A percentile compares a stretch with the other conserved stretches of the same genome.
Conservation (phyloP, 1,140 invertebrate genomes). For the Chlorops oryzae region DNA sequence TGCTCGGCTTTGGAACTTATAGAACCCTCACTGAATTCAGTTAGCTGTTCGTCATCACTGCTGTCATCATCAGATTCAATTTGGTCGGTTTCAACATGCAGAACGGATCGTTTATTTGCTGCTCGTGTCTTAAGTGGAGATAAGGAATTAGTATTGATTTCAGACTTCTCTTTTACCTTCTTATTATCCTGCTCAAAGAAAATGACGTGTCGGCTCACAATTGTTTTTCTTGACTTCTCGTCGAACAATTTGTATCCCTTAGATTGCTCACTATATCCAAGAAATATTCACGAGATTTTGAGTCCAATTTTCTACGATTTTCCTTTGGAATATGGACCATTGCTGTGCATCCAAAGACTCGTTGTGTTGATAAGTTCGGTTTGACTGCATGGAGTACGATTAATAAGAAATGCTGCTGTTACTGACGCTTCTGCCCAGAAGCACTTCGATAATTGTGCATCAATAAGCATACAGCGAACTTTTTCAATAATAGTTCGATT, state of each 20-base stretch:
- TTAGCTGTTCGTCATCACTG: background rate
- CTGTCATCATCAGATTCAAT: background rate
- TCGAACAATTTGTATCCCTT: conserved; percentile 46
- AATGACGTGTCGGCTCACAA: conserved; percentile 29
- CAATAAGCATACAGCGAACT: conserved; percentile 34
- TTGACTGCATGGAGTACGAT: conserved; percentile 32
- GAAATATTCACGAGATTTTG: conserved; percentile 39
- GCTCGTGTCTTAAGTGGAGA: too few relatives aligned
- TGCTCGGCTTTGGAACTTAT: too few relatives aligned
- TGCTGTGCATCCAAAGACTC: conserved; percentile 46
- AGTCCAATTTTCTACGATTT: conserved; percentile 36
- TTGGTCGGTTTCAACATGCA: background rate
- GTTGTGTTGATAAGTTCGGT: conserved; percentile 22
- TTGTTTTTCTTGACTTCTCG: conserved; percentile 22
- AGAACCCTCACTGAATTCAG: background rate
- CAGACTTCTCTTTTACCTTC: too few relatives aligned
- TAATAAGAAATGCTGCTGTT: conserved; percentile 47
- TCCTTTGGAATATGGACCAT: conserved; percentile 42
- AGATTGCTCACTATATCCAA: conserved; percentile 44
- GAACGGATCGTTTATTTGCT: background rate
- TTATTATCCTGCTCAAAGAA: conserved; percentile 29
- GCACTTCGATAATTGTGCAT: conserved; percentile 31
- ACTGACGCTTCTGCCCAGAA: conserved; percentile 49
- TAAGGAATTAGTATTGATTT: too few relatives aligned
- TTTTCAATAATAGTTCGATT: conserved; percentile 30